Conservation (phyloP, 1,140 invertebrate species). For the Dendroctonus ponderosae region DNA sequence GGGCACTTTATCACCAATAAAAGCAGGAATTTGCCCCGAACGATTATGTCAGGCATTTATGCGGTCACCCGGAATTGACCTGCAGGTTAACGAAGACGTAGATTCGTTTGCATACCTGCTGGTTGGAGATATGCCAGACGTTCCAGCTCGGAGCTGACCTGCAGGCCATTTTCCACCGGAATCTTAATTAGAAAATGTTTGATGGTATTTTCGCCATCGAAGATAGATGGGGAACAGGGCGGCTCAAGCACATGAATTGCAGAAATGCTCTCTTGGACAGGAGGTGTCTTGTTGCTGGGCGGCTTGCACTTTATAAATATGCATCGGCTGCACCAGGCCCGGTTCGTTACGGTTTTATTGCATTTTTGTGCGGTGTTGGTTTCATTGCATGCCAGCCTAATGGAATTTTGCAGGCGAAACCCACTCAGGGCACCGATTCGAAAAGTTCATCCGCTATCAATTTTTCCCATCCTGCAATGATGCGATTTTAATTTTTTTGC, state of each 20-base stretch:
- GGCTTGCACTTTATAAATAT: constrained; percentile 20
- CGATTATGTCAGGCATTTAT: constrained; percentile 11
- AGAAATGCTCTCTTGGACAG: constrained; percentile 14
- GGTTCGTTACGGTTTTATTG: not conserved
- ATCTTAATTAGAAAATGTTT: not conserved
- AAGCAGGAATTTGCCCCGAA: too few relatives aligned
- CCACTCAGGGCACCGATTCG: too few relatives aligned
- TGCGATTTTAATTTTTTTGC: too few relatives aligned
- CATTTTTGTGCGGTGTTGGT: not conserved
- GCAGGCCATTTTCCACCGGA: not conserved
- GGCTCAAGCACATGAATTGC: constrained; percentile 6
- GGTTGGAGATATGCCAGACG: constrained; percentile 6
- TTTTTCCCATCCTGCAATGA: too few relatives aligned
- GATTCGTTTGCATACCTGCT: constrained; percentile 1
- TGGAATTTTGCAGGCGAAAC: too few relatives aligned
- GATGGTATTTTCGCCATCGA: not conserved
- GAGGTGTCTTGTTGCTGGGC: constrained; percentile 12
- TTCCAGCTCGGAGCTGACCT: not conserved
- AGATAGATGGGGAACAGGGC: constrained; percentile 1
- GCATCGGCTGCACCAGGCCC: not conserved
- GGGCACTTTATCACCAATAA: too few relatives aligned
- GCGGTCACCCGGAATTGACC: constrained; percentile 6
- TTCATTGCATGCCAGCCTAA: too few relatives aligned
- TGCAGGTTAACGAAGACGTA: constrained; percentile 19
- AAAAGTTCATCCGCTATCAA: too few relatives aligned